These are phyloP conservation scores for Loxodonta africana DNA, from an alignment of 2,113 vertebrate species.

Conservation along the genomic window DNA sequence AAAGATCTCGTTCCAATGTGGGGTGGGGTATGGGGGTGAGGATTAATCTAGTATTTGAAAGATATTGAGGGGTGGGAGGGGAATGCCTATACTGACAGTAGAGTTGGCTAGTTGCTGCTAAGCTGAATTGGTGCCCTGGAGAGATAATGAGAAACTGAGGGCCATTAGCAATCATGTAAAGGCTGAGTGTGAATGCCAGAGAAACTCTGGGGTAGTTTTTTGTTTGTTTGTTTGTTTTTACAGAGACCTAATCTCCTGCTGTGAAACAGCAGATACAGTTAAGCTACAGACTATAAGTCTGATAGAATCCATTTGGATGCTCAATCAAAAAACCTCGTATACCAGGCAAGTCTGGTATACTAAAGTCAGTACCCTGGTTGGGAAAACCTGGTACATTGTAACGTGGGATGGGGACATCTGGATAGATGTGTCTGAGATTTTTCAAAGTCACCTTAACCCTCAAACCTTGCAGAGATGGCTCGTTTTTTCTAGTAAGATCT, in stretches of 20 bases:
- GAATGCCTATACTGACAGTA: background rate
- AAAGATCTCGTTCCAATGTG: background rate
- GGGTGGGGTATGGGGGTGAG: background rate
- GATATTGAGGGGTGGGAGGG: no score
- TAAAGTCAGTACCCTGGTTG: background rate
- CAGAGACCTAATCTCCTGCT: background rate
- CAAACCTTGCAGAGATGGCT: background rate
- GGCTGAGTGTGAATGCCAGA: background rate
- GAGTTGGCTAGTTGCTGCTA: background rate
- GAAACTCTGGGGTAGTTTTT: background rate
- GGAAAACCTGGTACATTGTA: background rate
- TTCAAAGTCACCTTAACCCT: background rate
- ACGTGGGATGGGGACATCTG: background rate
- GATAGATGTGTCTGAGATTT: fast-evolving
- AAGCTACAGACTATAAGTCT: background rate
- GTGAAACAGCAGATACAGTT: background rate
- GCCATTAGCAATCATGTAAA: background rate
- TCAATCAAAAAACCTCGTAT: background rate
- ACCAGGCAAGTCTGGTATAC: background rate
- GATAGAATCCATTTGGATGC: background rate
- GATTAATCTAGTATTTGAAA: background rate
- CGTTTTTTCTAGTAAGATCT: background rate
- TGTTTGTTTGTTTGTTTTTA: no score
- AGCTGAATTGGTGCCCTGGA: background rate
- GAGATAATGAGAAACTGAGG: background rate